Percentiles rank a stretch among this genome's conserved stretches.
Evolutionary conservation across 2,797 vertebrate species (phyloP).

Genomic region (Ficedula albicollis): DNA sequence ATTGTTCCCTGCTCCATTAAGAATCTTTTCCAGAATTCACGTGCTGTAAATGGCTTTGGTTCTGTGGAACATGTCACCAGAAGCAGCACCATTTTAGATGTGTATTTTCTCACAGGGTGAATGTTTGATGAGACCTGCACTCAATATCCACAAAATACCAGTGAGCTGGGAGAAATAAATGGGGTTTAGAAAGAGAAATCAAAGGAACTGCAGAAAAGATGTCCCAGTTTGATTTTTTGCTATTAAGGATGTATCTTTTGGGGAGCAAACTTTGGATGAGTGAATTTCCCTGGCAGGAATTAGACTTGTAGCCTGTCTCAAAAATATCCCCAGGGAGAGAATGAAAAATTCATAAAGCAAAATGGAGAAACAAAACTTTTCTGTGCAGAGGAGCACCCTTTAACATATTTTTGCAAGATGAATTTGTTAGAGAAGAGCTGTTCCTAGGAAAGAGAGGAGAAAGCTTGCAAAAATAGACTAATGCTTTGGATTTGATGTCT

Average conservation of each 20-base stretch:
- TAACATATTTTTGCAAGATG: neutral
- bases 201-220: neutral
- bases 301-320: neutral
- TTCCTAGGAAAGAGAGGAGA: neutral
- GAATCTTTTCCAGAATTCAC: neutral
- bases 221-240: neutral
- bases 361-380: neutral
- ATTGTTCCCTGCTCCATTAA: neutral
- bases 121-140: neutral
- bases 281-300: neutral
- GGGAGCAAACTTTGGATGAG: neutral
- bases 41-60: neutral
- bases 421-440: neutral
- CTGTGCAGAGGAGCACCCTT: neutral
- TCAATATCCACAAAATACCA: neutral
- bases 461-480: conserved; percentile 10
- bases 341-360: neutral
- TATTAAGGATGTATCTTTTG: neutral
- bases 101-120: neutral
- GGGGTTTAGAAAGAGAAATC: neutral
- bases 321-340: neutral
- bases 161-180: neutral
- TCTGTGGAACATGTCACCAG: neutral
- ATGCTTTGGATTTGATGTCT: conserved; percentile 13
- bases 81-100: neutral